A percentile compares a stretch with the other conserved stretches of the same genome.
phyloP scores from a whole-genome alignment of 2,888 invertebrate genomes.

The Cacoxenus indagator region DNA sequence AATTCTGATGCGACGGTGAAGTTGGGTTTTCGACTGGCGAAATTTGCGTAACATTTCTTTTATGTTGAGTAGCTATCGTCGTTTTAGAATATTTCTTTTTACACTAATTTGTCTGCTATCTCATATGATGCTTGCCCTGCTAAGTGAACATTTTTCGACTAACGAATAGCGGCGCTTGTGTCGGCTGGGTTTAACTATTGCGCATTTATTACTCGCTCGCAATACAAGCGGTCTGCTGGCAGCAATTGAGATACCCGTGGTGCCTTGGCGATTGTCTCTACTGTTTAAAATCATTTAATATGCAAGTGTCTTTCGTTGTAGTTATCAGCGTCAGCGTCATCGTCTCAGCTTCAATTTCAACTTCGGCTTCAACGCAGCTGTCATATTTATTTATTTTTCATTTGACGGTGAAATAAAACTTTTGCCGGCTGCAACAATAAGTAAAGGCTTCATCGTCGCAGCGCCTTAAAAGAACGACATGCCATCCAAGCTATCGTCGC shows the following conservation, averaged over 20 bases:
- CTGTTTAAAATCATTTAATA: constrained; percentile 63
- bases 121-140: too few species aligned
- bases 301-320: constrained; percentile 58
- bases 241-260: too few species aligned
- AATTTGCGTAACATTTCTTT: too few species aligned
- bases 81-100: too few species aligned
- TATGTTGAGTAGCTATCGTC: too few species aligned
- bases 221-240: too few species aligned
- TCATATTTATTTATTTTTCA: constrained; percentile 65
- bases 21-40: too few species aligned
- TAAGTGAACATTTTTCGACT: too few species aligned
- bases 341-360: too few species aligned
- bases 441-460: background rate
- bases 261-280: constrained; percentile 47
- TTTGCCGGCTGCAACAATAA: constrained; percentile 23
- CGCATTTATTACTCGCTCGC: background rate
- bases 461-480: background rate
- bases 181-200: background rate
- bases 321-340: constrained; percentile 20
- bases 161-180: background rate
- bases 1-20: too few species aligned
- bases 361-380: constrained; percentile 42
- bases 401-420: constrained; percentile 58
- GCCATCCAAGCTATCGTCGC: background rate
- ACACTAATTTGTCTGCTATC: too few species aligned